Conservation (phyloP, 1,140 invertebrate genomes). For the Ephestia elutella region DNA sequence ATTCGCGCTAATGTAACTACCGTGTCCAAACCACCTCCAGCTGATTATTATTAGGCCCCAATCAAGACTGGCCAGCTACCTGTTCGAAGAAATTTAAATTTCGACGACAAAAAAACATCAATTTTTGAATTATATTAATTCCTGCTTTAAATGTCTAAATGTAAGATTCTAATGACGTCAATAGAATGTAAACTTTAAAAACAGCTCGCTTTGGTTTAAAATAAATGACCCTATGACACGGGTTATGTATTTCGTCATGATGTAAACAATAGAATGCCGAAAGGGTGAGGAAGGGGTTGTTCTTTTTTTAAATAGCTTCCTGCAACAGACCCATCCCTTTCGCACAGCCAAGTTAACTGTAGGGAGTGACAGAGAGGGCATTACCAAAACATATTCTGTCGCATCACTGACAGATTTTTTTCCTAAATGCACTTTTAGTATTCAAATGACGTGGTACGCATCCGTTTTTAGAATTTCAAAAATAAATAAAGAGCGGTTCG, state of each 20-base stretch:
- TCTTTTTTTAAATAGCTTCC: slow-evolving; percentile 69
- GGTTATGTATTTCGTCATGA: slow-evolving; percentile 37
- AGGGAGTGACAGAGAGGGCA: slow-evolving; percentile 25
- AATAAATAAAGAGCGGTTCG: slow-evolving; percentile 49
- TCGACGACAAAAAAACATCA: slow-evolving; percentile 39
- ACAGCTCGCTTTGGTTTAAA: slow-evolving; percentile 22
- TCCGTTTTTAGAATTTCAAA: slow-evolving; percentile 65
- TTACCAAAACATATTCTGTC: slow-evolving; percentile 30
- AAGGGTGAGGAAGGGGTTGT: slow-evolving; percentile 70
- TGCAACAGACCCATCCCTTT: slow-evolving; percentile 43
- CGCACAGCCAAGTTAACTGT: slow-evolving; percentile 17
- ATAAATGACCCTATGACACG: slow-evolving; percentile 20
- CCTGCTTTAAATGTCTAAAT: slow-evolving; percentile 20
- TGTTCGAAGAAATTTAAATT: slow-evolving; percentile 49
- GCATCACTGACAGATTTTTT: slow-evolving; percentile 30
- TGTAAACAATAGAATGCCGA: slow-evolving; percentile 60
- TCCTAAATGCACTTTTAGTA: slow-evolving; percentile 63
- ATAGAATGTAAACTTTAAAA: slow-evolving; percentile 38
- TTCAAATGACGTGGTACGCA: slow-evolving; percentile 66
- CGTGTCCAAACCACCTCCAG: slow-evolving; percentile 14
- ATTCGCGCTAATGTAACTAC: slow-evolving; percentile 3
- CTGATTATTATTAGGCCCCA: slow-evolving; percentile 21
- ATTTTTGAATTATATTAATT: slow-evolving; percentile 50
- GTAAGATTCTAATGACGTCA: slow-evolving; percentile 13
- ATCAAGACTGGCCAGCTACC: slow-evolving; percentile 46